phyloP scores from a whole-genome alignment of 92 coral and sea anemone species.

The Anthopleura xanthogrammica region DNA sequence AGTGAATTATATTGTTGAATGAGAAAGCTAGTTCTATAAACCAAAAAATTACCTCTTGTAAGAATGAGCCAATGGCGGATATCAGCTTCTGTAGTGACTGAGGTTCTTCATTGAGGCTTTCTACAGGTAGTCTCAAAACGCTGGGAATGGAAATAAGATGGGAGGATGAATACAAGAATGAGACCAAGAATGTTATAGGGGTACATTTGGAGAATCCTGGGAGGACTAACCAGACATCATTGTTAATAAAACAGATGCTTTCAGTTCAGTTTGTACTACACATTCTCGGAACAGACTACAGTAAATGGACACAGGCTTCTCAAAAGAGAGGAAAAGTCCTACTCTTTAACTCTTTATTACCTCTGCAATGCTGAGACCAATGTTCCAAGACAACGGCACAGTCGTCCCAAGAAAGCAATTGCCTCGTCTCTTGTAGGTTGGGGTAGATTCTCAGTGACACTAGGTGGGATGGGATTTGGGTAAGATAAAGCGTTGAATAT shows the following conservation, averaged over 20 bases:
- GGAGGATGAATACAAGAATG: not conserved
- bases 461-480: slow-evolving; percentile 70
- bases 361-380: slow-evolving; percentile 77
- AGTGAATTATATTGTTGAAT: not conserved
- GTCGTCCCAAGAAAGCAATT: slow-evolving; percentile 68
- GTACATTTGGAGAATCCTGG: no score
- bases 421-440: slow-evolving; percentile 86
- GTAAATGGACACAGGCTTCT: no score
- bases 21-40: not conserved
- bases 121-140: slow-evolving; percentile 66
- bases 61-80: slow-evolving; percentile 54
- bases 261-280: no score
- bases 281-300: no score
- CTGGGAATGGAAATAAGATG: slow-evolving; percentile 16
- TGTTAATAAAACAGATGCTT: no score
- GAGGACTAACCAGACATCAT: no score
- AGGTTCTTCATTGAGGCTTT: slow-evolving; percentile 38
- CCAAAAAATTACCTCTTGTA: slow-evolving; percentile 58
- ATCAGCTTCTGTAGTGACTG: slow-evolving; percentile 52
- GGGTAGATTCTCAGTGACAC: slow-evolving; percentile 61
- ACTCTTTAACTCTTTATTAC: slow-evolving; percentile 35
- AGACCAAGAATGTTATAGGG: no score
- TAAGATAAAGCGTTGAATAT: slow-evolving; percentile 81
- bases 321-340: no score
- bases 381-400: slow-evolving; percentile 70